Evolutionary conservation across 2,113 vertebrate species (phyloP), one percentile per base, ranked within the genome.

Genomic region (Peromyscus leucopus): DNA sequence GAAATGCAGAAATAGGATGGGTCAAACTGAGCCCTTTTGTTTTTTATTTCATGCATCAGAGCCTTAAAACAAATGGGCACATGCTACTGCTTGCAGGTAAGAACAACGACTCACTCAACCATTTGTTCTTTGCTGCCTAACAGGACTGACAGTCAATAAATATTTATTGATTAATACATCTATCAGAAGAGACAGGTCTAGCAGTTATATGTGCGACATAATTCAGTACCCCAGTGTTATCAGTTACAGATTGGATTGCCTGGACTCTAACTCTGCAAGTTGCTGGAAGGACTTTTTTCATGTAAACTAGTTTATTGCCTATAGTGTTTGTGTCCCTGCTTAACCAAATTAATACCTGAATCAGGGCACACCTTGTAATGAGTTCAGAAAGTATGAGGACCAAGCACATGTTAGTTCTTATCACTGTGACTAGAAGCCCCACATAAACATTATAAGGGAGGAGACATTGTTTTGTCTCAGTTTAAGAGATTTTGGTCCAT

Each of bases 71-170:
- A 87, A 92, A 90, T 80, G 48, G 67, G 55, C 69, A 63, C 67
- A 36, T 10, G 84, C 33, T 89, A 48, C 84, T 85, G 16, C 93
- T 72, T 65, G 33, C 89, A 48, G 19, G 22, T 48, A 89, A 91
- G 67, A 1, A 26, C 22, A 59, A 26, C 83, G 36, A 65, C 36
- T 87, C 59, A 28, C 31, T 42, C 48, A 87, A 55, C 7, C 24
- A 26, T 96, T 85, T 90, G 19, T 48, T 90, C 26, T 92, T 94
- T 94, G 36, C 86, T 82, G 8, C 61, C 39, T 96, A 91, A 71
- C 39, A 93, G 65, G 67, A 91, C 21, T 89, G 28, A 42, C 55
- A 11, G 1, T 75, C n/a, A 87, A 22, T 67, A 79, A 90, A 42
- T 80, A 90, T 69, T 93, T 96, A 55, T 71, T 87, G 22, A 74